Evolutionary conservation across 2,797 vertebrate genomes (phyloP), one percentile per base, ranked within the genome.

Genomic region (Sebastes cheni): DNA sequence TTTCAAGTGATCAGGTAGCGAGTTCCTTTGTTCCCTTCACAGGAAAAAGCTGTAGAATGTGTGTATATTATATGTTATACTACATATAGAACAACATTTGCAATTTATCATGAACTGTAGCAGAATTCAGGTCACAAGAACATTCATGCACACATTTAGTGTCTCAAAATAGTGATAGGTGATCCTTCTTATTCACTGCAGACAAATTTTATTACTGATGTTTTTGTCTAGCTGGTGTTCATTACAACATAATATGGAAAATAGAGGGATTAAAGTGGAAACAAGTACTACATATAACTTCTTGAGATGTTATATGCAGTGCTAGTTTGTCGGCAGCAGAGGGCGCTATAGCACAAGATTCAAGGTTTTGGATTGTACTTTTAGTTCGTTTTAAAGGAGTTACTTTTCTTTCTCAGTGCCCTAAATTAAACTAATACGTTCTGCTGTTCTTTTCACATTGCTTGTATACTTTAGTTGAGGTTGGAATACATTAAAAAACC

Each of bases 321-420:
- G 1, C 1, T 2, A 8, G 8, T 23, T 62, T 64, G 9, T 12
- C 5, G 3, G 14, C 94, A 90, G 77, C 77, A 94, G 94, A 32
- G 46, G 92, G 86, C 89, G 25, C 62, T 72, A 22, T 75, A 70
- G 66, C 20, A 14, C 75, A 54, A 56, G 4, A 59, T 18, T 13
- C 7, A 13, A 13, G 10, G 50, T 4, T 60, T 64, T 67, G 4
- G 25, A 42, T 62, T 2, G 20, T 12, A 23, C 5, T 73, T 29
- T 16, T n/a, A 23, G 5, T 32, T 34, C 4, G 3, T 62, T 30
- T 18, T 6, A 14, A 32, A 23, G 8, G 14, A 6, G 2, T 8
- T 7, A 25, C 20, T 13, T 29, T 25, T 7, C 7, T 32, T 16
- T 58, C 16, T 39, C 14, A 55, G 13, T 29, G 22, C 5, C 12